phyloP scores from a whole-genome alignment of 2,888 invertebrate genomes.

The Criorhina ranunculi region DNA sequence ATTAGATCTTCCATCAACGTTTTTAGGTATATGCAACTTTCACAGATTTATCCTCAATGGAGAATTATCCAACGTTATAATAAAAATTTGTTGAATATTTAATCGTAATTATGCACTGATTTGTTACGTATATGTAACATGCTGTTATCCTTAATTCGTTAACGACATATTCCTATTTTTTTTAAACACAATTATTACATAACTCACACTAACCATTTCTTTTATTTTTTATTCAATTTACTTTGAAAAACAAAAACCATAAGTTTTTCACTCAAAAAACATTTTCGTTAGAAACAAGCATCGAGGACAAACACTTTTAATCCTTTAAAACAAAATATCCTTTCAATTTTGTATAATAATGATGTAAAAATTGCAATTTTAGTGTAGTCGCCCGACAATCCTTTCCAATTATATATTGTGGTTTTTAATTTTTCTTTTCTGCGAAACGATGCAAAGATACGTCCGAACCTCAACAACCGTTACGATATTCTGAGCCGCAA shows the following conservation, averaged over 20 bases:
- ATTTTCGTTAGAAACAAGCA: background rate
- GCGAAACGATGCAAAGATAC: slow-evolving; percentile 79
- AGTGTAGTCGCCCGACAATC: slow-evolving; percentile 31
- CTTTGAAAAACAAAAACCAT: slow-evolving; percentile 15
- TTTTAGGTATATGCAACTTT: background rate
- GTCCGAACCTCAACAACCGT: slow-evolving; percentile 83
- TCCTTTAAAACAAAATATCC: background rate
- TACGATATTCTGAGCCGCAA: slow-evolving; percentile 82
- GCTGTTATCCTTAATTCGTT: background rate
- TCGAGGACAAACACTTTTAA: background rate
- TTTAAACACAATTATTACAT: slow-evolving; percentile 11
- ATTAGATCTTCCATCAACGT: too few relatives aligned
- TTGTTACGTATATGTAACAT: slow-evolving; percentile 21
- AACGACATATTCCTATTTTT: background rate
- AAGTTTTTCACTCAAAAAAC: slow-evolving; percentile 1
- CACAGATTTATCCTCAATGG: background rate
- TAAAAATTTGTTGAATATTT: background rate
- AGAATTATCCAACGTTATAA: background rate
- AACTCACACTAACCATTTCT: slow-evolving; percentile 67
- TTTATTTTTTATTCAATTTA: slow-evolving; percentile 12
- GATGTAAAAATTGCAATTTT: background rate
- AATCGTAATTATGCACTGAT: background rate
- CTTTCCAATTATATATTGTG: slow-evolving; percentile 32
- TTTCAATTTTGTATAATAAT: background rate
- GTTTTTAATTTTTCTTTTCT: slow-evolving; percentile 66